phyloP scores from a whole-genome alignment of 2,113 vertebrate genomes.

The Polypterus senegalus region DNA sequence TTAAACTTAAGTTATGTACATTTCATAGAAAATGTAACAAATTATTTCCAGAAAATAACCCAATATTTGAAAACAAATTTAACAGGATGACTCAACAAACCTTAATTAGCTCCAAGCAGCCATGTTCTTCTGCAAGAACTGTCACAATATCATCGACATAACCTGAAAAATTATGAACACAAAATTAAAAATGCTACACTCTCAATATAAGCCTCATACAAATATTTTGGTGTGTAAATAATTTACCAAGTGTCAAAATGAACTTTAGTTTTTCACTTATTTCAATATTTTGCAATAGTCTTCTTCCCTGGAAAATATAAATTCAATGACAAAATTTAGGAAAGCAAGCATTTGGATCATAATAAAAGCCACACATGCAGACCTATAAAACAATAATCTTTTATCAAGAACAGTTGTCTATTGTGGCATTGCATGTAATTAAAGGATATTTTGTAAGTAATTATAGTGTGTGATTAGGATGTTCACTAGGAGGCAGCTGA shows the following conservation, averaged over 20 bases:
- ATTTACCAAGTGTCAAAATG: constrained; percentile 78
- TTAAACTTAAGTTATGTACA: too few species aligned
- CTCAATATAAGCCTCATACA: background rate
- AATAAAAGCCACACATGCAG: too few species aligned
- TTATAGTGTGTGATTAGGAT: too few species aligned
- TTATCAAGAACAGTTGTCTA: too few species aligned
- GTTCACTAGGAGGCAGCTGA: too few species aligned
- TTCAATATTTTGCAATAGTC: constrained; percentile 79
- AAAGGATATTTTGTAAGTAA: too few species aligned
- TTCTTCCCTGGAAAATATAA: constrained; percentile 62
- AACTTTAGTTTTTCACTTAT: constrained; percentile 85
- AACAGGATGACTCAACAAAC: constrained; percentile 38
- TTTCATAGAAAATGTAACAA: too few species aligned
- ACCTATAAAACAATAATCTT: too few species aligned
- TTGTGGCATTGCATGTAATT: too few species aligned
- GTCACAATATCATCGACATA: constrained; percentile 84
- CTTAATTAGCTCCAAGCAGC: constrained; percentile 80
- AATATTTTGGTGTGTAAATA: constrained; percentile 7
- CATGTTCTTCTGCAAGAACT: constrained; percentile 87
- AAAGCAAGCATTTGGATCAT: too few species aligned
- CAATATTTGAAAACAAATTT: constrained; percentile 5
- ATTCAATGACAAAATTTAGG: background rate
- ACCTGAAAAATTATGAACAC: constrained; percentile 42
- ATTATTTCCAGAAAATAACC: background rate
- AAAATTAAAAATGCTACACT: background rate